Evolutionary conservation across 37 sponge, comb jelly and placozoan species (phyloP).

Genomic region (Halichondria panicea): DNA sequence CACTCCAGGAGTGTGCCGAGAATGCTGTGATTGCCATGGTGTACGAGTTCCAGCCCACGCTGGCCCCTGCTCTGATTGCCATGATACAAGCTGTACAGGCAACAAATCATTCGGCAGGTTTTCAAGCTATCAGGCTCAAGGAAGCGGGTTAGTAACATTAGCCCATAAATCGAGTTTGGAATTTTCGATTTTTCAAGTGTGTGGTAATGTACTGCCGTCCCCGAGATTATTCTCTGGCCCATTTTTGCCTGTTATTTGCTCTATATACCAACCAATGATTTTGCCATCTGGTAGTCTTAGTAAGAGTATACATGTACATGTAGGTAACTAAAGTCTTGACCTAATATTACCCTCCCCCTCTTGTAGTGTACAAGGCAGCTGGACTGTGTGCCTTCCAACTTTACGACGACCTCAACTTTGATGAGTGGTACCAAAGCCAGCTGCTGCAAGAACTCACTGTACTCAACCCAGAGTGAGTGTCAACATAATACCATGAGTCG

Average conservation of each 20-base stretch:
- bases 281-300: too few species aligned
- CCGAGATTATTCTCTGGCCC: too few species aligned
- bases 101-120: constrained; percentile 19
- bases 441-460: constrained; percentile 65
- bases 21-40: constrained; percentile 51
- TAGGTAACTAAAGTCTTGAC: too few species aligned
- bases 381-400: constrained; percentile 78
- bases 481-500: neutral
- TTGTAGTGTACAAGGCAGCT: constrained; percentile 70
- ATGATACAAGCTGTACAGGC: constrained; percentile 65
- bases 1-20: constrained; percentile 62
- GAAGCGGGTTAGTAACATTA: constrained; percentile 48
- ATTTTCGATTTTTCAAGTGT: neutral
- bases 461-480: constrained; percentile 44
- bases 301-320: too few species aligned
- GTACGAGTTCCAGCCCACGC: constrained; percentile 47
- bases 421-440: constrained; percentile 67
- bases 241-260: too few species aligned
- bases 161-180: neutral
- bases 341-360: too few species aligned
- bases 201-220: too few species aligned
- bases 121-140: constrained; percentile 31
- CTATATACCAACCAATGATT: too few species aligned
- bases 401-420: constrained; percentile 81
- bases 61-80: constrained; percentile 43